Conservation (phyloP, 2,888 invertebrate species). For the Cremastinae sp. region DNA sequence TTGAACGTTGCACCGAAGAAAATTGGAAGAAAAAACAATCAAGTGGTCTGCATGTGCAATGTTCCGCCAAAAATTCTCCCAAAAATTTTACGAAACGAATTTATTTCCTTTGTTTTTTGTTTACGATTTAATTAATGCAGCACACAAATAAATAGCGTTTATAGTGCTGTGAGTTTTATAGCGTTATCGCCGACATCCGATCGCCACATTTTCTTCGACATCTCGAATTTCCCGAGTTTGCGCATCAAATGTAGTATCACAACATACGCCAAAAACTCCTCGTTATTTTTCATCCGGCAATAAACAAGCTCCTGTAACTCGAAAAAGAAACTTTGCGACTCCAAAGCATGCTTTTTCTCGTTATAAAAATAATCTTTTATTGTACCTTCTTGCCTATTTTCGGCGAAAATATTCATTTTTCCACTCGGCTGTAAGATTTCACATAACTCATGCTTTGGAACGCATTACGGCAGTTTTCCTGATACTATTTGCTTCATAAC, state of each 20-base stretch:
- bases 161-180: no score
- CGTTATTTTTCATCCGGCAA: not conserved
- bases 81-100: no score
- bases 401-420: constrained; percentile 6
- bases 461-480: not conserved
- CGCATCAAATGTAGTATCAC: no score
- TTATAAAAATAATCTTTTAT: constrained; percentile 11
- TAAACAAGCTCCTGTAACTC: not conserved
- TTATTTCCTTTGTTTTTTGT: no score
- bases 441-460: constrained; percentile 31
- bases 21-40: no score
- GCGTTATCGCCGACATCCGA: no score
- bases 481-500: not conserved
- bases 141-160: no score
- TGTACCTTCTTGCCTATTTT: not conserved
- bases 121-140: no score
- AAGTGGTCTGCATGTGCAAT: no score
- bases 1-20: constrained; percentile 51
- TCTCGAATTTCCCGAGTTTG: not conserved
- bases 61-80: no score
- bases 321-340: not conserved
- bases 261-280: no score
- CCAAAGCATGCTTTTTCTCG: not conserved
- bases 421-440: constrained; percentile 5
- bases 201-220: constrained; percentile 1